Evolutionary conservation across 2,113 vertebrate genomes (phyloP).

Genomic region (Sinocyclocheilus anshuiensis): DNA sequence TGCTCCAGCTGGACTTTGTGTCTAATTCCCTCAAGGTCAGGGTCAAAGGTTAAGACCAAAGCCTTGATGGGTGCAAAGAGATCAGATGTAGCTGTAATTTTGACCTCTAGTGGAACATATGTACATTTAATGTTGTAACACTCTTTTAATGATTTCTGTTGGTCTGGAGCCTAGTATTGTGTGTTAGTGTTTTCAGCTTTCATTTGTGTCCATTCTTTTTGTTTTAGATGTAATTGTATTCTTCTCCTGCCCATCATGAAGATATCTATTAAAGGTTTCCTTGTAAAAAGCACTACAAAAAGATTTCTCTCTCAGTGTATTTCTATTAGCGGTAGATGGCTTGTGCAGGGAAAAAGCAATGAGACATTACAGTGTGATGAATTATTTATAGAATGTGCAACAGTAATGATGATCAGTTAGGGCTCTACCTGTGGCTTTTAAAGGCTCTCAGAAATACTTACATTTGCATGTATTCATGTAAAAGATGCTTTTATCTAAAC

Average conservation of each 20-base stretch:
- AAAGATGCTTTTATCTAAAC: background rate
- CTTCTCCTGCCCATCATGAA: background rate
- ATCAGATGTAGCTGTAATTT: too few relatives aligned
- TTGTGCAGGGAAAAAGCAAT: background rate
- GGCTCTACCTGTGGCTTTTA: conserved; percentile 36
- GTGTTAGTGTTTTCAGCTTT: background rate
- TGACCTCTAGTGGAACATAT: too few relatives aligned
- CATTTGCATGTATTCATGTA: background rate
- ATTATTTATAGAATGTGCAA: conserved; percentile 41
- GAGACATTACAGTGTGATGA: background rate
- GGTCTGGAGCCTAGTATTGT: background rate
- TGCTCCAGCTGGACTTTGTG: too few relatives aligned
- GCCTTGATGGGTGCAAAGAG: too few relatives aligned
- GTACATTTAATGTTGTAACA: too few relatives aligned
- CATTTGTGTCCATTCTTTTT: background rate
- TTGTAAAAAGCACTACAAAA: background rate
- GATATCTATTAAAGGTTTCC: background rate
- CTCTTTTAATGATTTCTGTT: background rate
- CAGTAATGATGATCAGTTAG: conserved; percentile 20
- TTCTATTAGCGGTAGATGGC: conserved; percentile 3
- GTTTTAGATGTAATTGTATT: background rate
- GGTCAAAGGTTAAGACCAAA: too few relatives aligned
- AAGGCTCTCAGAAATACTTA: background rate
- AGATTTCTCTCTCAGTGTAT: background rate
- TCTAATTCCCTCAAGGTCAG: too few relatives aligned